Evolutionary conservation across 2,888 invertebrate species (phyloP), one percentile per base, ranked within the genome.

Genomic region (Trichopria drosophilae): DNA sequence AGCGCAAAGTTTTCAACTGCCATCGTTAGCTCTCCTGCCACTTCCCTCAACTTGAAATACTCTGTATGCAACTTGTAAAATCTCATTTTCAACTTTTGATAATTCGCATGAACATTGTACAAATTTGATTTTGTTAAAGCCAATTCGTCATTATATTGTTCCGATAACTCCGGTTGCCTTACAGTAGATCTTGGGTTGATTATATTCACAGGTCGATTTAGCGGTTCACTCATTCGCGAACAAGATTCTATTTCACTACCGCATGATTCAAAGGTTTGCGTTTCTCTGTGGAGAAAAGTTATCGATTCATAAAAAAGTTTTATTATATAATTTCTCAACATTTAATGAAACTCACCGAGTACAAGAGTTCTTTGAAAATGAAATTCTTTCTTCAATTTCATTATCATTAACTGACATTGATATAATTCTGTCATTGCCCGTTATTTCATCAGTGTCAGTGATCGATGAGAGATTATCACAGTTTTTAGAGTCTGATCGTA

Each of bases 11-110:
- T 75, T 67, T 84, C 84, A 37, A 84, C 67, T 6, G 82, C 80
- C 49, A 76, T 76, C 1, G 84, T 81, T 44, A 84, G 71, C 64
- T 83, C 81, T 24, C 80, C 79, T 3, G 84, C 79, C n/a, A 85
- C 75, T 62, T 77, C 73, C 52, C 76, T 73, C 42, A 78, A 58
- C 57, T 75, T 77, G 51, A 76, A 71, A 59, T 77, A 76, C 57
- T 78, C 77, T n/a, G 69, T 62, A 53, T 77, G 76, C 7, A 78
- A 60, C 44, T 73, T 68, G 47, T 72, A 71, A 61, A 76, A 75
- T 43, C 71, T 69, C 23, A 62, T 52, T 61, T 73, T 77, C 35
- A 77, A 55, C 55, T 69, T 69, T 51, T 70, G 64, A 52, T 75
- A 74, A 55, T 71, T 70, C 28, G 60, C 59, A 36, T 67, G 62